Percentiles rank a stretch among this genome's conserved stretches.
These are phyloP conservation scores for Actenoides lindsayi DNA, from an alignment of 2,113 vertebrate species.

Conservation along the genomic window DNA sequence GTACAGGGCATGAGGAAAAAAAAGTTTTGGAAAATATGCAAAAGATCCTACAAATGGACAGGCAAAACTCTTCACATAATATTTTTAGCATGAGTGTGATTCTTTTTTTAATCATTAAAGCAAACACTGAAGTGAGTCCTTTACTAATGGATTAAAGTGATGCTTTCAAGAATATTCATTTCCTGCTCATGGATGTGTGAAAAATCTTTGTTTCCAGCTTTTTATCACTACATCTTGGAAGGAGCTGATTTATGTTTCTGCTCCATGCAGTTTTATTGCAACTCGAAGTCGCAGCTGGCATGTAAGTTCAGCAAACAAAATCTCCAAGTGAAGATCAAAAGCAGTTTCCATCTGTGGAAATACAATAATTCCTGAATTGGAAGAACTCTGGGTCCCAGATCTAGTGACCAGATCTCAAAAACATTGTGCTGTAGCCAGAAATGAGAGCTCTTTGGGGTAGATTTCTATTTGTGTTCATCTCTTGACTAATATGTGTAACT, in stretches of 20 bases:
- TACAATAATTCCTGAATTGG: not conserved
- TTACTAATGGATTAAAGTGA: not conserved
- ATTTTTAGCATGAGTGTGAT: not conserved
- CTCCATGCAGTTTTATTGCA: not conserved
- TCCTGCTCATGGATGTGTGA: not conserved
- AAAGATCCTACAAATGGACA: not conserved
- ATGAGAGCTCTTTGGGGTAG: not conserved
- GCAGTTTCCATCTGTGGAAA: not conserved
- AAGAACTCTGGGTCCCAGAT: not conserved
- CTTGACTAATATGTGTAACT: not conserved
- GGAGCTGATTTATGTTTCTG: not conserved
- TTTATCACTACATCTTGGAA: not conserved
- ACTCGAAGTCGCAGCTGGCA: not conserved
- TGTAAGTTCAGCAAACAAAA: not conserved
- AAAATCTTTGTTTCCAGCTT: not conserved
- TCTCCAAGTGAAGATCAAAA: not conserved
- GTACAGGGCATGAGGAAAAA: not conserved
- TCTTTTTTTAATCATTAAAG: not conserved
- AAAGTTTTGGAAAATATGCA: not conserved
- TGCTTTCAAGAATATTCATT: not conserved
- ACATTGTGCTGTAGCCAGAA: not conserved
- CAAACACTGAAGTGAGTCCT: accelerated
- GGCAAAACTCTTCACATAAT: not conserved
- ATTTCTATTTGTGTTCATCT: not conserved
- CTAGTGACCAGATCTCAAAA: not conserved